A percentile compares a stretch with the other conserved stretches of the same genome.
These are phyloP conservation scores for Heliconius nattereri DNA, from an alignment of 1,140 invertebrate species.

Conservation along the genomic window DNA sequence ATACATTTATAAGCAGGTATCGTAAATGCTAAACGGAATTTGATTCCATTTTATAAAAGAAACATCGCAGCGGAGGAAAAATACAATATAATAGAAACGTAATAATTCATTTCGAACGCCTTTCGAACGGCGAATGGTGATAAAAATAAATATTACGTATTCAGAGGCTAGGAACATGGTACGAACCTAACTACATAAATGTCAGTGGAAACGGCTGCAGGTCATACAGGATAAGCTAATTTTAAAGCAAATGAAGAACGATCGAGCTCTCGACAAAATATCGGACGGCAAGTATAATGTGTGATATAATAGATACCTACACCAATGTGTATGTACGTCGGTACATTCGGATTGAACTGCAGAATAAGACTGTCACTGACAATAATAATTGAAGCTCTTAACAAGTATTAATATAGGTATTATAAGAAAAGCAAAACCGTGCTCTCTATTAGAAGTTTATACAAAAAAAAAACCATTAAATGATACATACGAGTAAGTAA, in stretches of 20 bases:
- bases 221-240: slow-evolving; percentile 41
- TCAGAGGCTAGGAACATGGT: slow-evolving; percentile 66
- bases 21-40: slow-evolving; percentile 52
- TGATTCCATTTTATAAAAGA: slow-evolving; percentile 49
- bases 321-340: background rate
- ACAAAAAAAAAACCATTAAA: slow-evolving; percentile 58
- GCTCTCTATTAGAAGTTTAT: slow-evolving; percentile 74
- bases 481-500: slow-evolving; percentile 38
- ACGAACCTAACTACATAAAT: slow-evolving; percentile 56
- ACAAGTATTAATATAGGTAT: slow-evolving; percentile 55
- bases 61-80: slow-evolving; percentile 38
- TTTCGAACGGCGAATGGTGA: slow-evolving; percentile 39
- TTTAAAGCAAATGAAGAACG: slow-evolving; percentile 39
- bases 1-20: slow-evolving; percentile 33
- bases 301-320: slow-evolving; percentile 17
- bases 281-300: slow-evolving; percentile 38
- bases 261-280: slow-evolving; percentile 32
- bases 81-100: slow-evolving; percentile 42
- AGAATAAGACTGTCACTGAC: slow-evolving; percentile 47
- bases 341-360: slow-evolving; percentile 31
- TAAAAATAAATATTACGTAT: slow-evolving; percentile 64
- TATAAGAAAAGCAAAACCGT: slow-evolving; percentile 79
- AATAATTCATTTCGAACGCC: slow-evolving; percentile 31
- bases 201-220: slow-evolving; percentile 46
- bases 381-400: slow-evolving; percentile 62